A percentile compares a stretch with the other conserved stretches of the same genome.
Evolutionary conservation across 2,113 vertebrate genomes (phyloP).

Genomic region (Lagenorhynchus albirostris): DNA sequence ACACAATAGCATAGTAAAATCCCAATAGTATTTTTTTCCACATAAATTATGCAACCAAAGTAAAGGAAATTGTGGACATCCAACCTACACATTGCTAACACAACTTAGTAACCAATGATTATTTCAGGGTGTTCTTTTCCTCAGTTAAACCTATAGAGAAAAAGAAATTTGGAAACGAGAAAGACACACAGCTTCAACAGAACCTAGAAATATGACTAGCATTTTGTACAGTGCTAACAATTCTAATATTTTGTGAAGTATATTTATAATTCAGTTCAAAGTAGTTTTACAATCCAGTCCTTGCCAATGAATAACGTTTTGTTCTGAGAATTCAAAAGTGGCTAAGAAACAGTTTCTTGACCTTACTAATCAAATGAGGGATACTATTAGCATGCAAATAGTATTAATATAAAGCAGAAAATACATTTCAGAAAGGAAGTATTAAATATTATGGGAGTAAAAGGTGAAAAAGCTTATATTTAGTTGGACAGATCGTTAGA

Average conservation of each 20-base stretch:
- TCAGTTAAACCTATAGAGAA: neutral
- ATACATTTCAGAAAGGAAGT: neutral
- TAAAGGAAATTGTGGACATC: neutral
- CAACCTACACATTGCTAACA: neutral
- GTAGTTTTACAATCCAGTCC: neutral
- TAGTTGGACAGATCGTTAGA: neutral
- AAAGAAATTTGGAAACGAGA: neutral
- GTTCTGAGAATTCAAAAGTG: neutral
- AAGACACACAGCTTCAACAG: neutral
- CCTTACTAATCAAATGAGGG: neutral
- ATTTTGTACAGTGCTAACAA: neutral
- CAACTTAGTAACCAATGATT: neutral
- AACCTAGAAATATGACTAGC: neutral
- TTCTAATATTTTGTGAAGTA: neutral
- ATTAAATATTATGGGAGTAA: neutral
- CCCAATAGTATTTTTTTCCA: neutral
- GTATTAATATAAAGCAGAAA: neutral
- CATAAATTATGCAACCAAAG: constrained; percentile 44
- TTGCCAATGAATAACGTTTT: neutral
- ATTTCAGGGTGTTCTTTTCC: neutral
- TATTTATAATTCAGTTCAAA: constrained; percentile 24
- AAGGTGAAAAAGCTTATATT: neutral
- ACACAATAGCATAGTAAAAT: neutral
- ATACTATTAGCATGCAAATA: neutral
- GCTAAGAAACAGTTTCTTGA: neutral